A percentile compares a stretch with the other conserved stretches of the same genome.
Evolutionary conservation across 1,140 invertebrate species (phyloP).

Genomic region (Bombus terrestris): DNA sequence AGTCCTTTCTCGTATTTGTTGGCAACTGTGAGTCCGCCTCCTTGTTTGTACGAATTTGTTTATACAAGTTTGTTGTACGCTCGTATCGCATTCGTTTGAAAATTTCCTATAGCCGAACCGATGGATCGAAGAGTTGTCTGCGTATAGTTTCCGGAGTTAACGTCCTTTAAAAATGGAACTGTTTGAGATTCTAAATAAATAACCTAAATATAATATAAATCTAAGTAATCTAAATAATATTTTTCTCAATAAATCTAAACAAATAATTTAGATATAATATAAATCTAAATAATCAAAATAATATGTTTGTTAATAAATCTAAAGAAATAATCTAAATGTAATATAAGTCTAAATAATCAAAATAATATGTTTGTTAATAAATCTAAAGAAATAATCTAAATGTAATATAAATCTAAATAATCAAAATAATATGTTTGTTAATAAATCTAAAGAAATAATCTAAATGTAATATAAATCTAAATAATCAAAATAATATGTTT

Average conservation of each 20-base stretch:
- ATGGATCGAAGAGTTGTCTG: background rate
- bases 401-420: no score
- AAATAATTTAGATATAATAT: no score
- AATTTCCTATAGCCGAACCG: background rate
- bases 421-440: background rate
- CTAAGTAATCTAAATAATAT: no score
- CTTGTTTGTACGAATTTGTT: background rate
- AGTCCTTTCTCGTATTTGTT: background rate
- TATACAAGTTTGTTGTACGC: background rate
- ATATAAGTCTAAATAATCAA: no score
- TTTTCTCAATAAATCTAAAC: background rate
- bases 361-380: background rate
- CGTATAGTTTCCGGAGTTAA: background rate
- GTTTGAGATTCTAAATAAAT: background rate
- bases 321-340: no score
- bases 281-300: no score
- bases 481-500: no score
- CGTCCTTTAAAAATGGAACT: background rate
- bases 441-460: background rate
- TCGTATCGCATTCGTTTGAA: no score
- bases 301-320: background rate
- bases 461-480: no score
- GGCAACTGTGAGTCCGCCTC: background rate
- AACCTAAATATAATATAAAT: no score
- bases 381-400: background rate